phyloP scores from a whole-genome alignment of 2,797 vertebrate genomes.

The Gymnoscopelus microlampas region DNA sequence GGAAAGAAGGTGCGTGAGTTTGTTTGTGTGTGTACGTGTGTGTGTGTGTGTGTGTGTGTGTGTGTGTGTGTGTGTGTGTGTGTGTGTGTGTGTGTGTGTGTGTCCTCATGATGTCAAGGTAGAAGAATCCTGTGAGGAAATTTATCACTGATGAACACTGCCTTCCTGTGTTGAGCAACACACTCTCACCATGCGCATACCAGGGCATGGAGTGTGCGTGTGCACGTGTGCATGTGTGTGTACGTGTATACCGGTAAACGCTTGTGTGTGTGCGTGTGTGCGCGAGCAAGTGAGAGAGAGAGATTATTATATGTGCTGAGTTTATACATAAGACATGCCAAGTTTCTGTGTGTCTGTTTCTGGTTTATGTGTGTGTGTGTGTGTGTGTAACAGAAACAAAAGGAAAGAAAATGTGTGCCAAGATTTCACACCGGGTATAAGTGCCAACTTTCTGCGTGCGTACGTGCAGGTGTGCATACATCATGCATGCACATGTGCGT shows the following conservation, averaged over 20 bases:
- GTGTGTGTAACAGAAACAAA: no score
- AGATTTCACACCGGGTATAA: no score
- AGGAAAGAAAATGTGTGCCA: no score
- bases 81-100: constrained; percentile 15
- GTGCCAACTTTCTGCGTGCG: no score
- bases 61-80: background rate
- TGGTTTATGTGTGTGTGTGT: no score
- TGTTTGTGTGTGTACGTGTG: background rate
- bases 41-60: background rate
- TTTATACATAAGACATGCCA: background rate
- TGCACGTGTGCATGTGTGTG: background rate
- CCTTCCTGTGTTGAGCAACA: constrained; percentile 14
- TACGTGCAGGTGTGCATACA: background rate
- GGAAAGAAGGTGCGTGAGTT: background rate
- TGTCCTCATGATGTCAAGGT: constrained; percentile 50
- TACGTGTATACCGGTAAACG: no score
- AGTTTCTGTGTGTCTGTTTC: no score
- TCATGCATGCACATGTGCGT: background rate
- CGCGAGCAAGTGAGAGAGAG: background rate
- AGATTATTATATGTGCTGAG: no score
- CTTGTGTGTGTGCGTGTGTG: background rate
- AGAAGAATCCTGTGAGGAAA: constrained; percentile 55
- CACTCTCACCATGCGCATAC: background rate
- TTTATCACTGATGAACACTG: constrained; percentile 35
- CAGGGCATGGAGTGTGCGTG: background rate